Base-by-base conservation (phyloP, 2,888 invertebrate species). In the Augiades crinisus region DNA sequence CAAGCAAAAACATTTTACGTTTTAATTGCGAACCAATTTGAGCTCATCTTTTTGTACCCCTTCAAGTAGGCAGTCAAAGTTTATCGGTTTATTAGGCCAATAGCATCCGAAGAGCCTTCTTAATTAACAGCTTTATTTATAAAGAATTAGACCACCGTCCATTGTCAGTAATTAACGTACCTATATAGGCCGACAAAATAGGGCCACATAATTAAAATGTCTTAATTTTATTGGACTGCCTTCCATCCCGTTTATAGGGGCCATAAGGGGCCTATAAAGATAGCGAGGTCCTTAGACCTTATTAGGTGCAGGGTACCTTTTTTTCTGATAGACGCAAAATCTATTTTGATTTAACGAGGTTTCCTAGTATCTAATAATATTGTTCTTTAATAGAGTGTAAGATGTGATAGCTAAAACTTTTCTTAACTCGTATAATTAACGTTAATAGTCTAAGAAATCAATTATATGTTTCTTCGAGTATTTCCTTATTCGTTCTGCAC, bases 151-250 rank as follows among this genome's bases (percentile, higher is more conserved):
- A 84, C 86, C 84, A 86, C 86, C 83, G 81, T 78, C 79, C 67
- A 61, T 59, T 53, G 50, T 36, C 54, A 52, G 56, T 75, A 75
- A 78, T 80, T 78, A 78, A 68, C 63, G 64, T 68, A 68, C 63
- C 63, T 68, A 69, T 49, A 49, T 69, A 70, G 72, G 66, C 78
- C 76, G 78, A 85, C 88, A 86, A 87, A 88, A 87, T 86, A 84
- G 85, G 81, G 81, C 75, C 72, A 72, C 67, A 69, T 81, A 81
- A 85, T 88, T 83, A 87, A 88, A 88, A 86, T 82, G 88, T 87
- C 84, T 79, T 87, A 85, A 87, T 86, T 87, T 86, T 85, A 88
- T 86, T 83, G 70, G 62, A 55, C 67, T 68, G 66, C 71, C 71
- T 68, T 70, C 70, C 66, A 67, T 69, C 66, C 66, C 62, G 56